Conservation (phyloP, 2,797 vertebrate genomes). For the Spea hammondii region DNA sequence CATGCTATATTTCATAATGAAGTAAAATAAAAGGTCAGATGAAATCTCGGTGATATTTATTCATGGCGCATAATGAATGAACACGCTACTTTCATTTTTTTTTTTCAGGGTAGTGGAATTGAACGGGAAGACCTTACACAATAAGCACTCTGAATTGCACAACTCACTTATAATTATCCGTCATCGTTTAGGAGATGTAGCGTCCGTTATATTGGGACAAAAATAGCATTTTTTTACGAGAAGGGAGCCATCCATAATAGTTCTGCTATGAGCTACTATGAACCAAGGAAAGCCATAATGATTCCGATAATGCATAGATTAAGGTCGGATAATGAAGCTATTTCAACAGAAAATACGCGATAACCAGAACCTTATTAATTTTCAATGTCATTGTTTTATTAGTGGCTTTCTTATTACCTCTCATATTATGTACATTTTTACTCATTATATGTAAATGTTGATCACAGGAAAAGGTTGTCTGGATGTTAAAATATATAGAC, state of each 20-base stretch:
- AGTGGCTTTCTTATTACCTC: not conserved
- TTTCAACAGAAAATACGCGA: not conserved
- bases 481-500: no score
- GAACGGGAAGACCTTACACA: conserved; percentile 17
- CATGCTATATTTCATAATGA: conserved; percentile 52
- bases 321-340: conserved; percentile 20
- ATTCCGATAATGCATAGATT: conserved; percentile 36
- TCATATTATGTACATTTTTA: not conserved
- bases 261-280: conserved; percentile 8
- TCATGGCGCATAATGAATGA: conserved; percentile 48
- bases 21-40: conserved; percentile 53
- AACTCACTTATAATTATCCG: conserved; percentile 37
- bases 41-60: conserved; percentile 52
- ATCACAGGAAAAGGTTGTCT: not conserved
- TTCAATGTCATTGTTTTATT: conserved; percentile 10
- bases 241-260: conserved; percentile 22
- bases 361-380: conserved; percentile 6
- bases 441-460: not conserved
- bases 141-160: not conserved
- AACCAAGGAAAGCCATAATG: conserved; percentile 31
- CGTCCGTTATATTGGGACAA: conserved; percentile 30
- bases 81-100: conserved; percentile 37
- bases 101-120: conserved; percentile 24
- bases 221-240: conserved; percentile 27
- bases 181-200: conserved; percentile 48